Percentiles rank a stretch among this genome's conserved stretches.
Evolutionary conservation across 2,888 invertebrate species (phyloP).

Genomic region (Torymus aiolomorphi): DNA sequence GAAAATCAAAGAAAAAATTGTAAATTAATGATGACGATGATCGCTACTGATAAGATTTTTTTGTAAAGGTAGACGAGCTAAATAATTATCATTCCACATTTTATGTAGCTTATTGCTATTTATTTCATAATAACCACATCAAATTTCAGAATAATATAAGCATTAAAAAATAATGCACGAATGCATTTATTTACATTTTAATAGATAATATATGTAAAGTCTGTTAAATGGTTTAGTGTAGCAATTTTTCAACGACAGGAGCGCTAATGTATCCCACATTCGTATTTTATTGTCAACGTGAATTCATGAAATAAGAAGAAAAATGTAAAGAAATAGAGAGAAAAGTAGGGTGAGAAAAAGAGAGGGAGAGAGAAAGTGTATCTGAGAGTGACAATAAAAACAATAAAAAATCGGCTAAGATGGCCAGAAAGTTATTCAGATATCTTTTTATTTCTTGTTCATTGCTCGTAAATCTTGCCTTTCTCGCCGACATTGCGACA

Average conservation of each 20-base stretch:
- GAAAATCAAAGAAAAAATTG: too few species aligned
- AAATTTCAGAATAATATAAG: constrained; percentile 22
- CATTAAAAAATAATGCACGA: constrained; percentile 39
- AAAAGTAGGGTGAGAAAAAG: not conserved
- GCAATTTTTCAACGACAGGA: constrained; percentile 14
- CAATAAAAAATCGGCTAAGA: constrained; percentile 29
- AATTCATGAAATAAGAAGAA: not conserved
- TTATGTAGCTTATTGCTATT: constrained; percentile 27
- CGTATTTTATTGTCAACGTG: constrained; percentile 4
- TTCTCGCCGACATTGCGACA: constrained; percentile 50
- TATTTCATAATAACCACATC: constrained; percentile 40
- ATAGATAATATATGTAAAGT: constrained; percentile 3
- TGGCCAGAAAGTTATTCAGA: constrained; percentile 32
- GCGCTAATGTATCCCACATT: constrained; percentile 21
- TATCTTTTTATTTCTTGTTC: constrained; percentile 51
- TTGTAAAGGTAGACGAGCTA: constrained; percentile 18
- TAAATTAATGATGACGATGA: too few species aligned
- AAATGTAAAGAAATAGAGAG: constrained; percentile 5
- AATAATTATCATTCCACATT: constrained; percentile 18
- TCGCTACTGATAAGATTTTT: not conserved
- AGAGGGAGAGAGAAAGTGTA: not conserved
- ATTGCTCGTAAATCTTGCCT: constrained; percentile 48
- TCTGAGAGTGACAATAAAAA: too few species aligned
- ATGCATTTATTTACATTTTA: constrained; percentile 42
- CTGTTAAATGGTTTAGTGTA: constrained; percentile 23